Base-by-base conservation (phyloP, 2,113 vertebrate species). In the Thinocorus orbignyianus region DNA sequence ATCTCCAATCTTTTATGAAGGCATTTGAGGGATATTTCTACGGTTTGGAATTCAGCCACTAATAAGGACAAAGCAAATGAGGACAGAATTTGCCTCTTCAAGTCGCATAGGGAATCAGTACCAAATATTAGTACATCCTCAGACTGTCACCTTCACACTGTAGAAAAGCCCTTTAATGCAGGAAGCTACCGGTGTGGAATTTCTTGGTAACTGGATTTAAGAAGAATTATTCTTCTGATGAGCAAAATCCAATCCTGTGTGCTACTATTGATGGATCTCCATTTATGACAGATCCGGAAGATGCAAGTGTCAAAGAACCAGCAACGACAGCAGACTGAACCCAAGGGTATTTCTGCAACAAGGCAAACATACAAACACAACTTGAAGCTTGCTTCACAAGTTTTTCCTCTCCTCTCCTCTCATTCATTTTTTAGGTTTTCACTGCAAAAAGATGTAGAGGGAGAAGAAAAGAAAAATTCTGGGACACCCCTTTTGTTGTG, bases 31-130 rank as follows among this genome's bases (percentile, higher is more conserved):
- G 25, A 41, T 85, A 85, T 52, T 87, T 90, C 70, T 87, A 24
- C 2, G 11, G 70, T 80, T 87, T 80, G 66, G 25, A 91, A 82
- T 88, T 90, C 61, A 95, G 65, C 31, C 33, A 60, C 54, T 96
- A 93, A 86, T 82, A 90, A 96, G 74, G 73, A 69, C 84, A 91
- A 95, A 78, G 58, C 31, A 95, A 91, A 93, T 24, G 62, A 87
- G 81, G 71, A 58, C 46, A 85, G 54, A 81, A 66, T 61, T 81
- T 81, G 37, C 39, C 64, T 84, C 51, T 42, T 88, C 64, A 87
- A 41, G 51, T 70, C 79, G 26, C 46, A 52, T 14, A 61, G 48
- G 52, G 69, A 85, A 84, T 72, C 37, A 11, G 58, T 16, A 52
- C 70, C 25, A 88, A 89, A 90, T 70, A 54, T 64, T 70, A 83